Base-by-base conservation (phyloP, 2,113 vertebrate genomes). In the Neotoma lepida region DNA sequence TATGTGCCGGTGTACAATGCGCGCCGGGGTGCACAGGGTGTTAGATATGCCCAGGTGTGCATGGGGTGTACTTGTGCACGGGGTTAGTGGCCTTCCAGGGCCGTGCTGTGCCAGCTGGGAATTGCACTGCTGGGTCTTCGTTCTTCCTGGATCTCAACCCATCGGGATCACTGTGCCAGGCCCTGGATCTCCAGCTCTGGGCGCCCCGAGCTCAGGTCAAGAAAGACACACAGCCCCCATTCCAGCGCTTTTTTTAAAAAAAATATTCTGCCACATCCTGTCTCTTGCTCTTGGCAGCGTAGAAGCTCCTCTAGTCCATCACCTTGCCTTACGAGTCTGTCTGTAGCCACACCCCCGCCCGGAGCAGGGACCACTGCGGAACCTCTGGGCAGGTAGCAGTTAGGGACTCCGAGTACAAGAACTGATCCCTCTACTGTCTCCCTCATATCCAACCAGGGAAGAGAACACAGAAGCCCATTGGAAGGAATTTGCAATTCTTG, bases 161-260 rank as follows among this genome's bases (percentile, higher is more conserved):
- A 61, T 22, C 4, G 0, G 22, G 46, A 12, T 80, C 90, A 41
- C 0, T 0, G 61, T 81, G 85, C 26, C 12, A 82, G 28, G 26
- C 86, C 14, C 35, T 1, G 9, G 7, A 44, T 85, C 39, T 92
- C 61, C 26, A 90, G 76, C 15, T 87, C 86, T 10, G 66, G 4
- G 54, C 49, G n/a, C 66, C 92, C 51, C 7, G 51, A 26, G 49
- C 26, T 93, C 46, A 86, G 30, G 24, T 9, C 46, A 63, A 30
- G 73, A 33, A 63, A 30, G 78, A 33, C 51, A 44, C 66, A 8
- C 68, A 2, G 30, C 44, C 73, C 24, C 6, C 5, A 14, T 14
- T 12, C 76, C 58, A 1, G 74, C 26, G 41, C 64, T 24, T 10
- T 63, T 30, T 68, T 33, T 33, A 51, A 51, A 51, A 51, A 51